phyloP scores from a whole-genome alignment of 2,113 vertebrate species.

The Limanda limanda region DNA sequence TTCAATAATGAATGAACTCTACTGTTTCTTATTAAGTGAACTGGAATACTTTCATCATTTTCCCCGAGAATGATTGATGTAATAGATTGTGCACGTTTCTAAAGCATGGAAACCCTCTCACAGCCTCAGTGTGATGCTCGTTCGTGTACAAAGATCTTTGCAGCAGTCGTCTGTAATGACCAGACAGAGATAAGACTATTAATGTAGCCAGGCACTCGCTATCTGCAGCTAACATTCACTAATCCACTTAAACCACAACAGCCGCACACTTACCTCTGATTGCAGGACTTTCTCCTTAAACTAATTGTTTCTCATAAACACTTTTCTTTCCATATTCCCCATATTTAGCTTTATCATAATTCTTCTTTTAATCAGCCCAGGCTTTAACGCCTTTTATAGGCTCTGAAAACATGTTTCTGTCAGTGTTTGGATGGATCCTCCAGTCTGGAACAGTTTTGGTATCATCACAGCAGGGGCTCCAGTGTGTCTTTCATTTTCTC shows the following conservation, averaged over 20 bases:
- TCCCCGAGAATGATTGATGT: constrained; percentile 23
- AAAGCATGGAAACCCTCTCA: constrained; percentile 1
- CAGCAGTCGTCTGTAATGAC: constrained; percentile 23
- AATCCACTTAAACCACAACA: constrained; percentile 25
- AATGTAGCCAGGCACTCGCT: constrained; percentile 8
- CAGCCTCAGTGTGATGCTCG: neutral
- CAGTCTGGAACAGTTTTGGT: too few relatives aligned
- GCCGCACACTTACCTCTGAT: neutral
- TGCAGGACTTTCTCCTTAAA: neutral
- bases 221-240: neutral
- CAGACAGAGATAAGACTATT: constrained; percentile 18
- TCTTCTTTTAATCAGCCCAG: too few relatives aligned
- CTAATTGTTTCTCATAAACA: neutral
- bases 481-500: too few relatives aligned
- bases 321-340: neutral
- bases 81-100: constrained; percentile 35
- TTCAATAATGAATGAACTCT: constrained; percentile 33
- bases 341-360: neutral
- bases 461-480: too few relatives aligned
- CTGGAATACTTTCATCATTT: constrained; percentile 22
- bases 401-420: too few relatives aligned
- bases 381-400: too few relatives aligned
- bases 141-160: neutral
- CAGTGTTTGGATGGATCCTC: too few relatives aligned
- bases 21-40: constrained; percentile 3